These are phyloP conservation scores for Drosophila mimica DNA, from an alignment of 2,888 invertebrate genomes.

Conservation along the genomic window DNA sequence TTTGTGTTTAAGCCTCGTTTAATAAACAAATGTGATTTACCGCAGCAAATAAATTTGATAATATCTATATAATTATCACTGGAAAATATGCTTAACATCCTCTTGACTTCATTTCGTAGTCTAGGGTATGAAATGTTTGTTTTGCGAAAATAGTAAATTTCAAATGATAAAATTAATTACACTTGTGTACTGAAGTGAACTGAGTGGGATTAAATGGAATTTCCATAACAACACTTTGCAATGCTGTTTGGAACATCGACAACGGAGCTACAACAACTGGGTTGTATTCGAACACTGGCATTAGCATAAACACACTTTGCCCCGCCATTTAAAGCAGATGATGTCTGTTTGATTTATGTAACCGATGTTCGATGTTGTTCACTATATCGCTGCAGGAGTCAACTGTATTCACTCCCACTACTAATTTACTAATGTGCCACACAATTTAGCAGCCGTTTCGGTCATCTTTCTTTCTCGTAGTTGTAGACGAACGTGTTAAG, in stretches of 20 bases:
- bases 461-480: conserved; percentile 74
- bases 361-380: conserved; percentile 56
- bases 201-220: not conserved
- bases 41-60: not conserved
- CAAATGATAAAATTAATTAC: not conserved
- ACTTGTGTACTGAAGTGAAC: not conserved
- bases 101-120: not conserved
- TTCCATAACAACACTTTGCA: not conserved
- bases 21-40: not conserved
- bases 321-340: conserved; percentile 13
- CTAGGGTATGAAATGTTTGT: not conserved
- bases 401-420: conserved; percentile 35
- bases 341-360: conserved; percentile 41
- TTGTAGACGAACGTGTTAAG: conserved; percentile 59
- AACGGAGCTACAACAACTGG: not conserved
- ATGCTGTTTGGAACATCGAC: not conserved
- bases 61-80: not conserved
- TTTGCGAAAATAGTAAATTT: not conserved
- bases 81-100: not conserved
- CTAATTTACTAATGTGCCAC: conserved; percentile 4
- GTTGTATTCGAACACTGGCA: not conserved
- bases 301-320: not conserved
- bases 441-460: conserved; percentile 59
- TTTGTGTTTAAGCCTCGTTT: not conserved
- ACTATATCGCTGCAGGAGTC: conserved; percentile 39